These are phyloP conservation scores for Anastrepha obliqua DNA, from an alignment of 1,140 invertebrate species.

Conservation along the genomic window DNA sequence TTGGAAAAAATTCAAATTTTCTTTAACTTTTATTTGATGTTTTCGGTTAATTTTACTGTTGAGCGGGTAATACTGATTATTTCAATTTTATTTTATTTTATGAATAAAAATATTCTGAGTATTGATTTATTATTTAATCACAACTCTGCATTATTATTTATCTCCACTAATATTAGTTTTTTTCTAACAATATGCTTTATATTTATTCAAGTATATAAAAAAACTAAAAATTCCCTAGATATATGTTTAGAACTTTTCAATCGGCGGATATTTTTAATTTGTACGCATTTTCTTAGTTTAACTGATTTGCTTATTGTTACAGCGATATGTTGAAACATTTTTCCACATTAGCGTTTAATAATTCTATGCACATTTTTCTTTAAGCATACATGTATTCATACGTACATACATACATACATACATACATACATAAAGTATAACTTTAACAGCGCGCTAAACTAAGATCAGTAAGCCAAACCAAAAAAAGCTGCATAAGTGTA, in stretches of 20 bases:
- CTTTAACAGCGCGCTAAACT: no score
- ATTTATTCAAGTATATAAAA: background rate
- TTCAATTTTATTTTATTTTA: background rate
- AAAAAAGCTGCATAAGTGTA: no score
- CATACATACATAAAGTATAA: no score
- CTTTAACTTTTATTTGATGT: no score
- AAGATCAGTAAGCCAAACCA: no score
- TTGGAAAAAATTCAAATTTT: no score
- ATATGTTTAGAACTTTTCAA: conserved; percentile 36
- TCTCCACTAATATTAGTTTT: background rate
- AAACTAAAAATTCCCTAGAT: background rate
- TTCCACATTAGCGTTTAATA: no score
- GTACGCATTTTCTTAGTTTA: conserved; percentile 4
- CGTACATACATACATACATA: background rate
- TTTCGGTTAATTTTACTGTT: background rate
- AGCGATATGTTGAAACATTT: no score
- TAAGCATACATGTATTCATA: background rate
- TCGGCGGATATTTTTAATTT: conserved; percentile 47
- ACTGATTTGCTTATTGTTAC: background rate
- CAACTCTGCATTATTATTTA: background rate
- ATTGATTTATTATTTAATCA: no score
- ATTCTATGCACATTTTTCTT: background rate
- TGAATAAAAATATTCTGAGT: conserved; percentile 13
- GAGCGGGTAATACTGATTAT: background rate
- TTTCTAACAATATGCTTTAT: background rate